Base-by-base conservation (phyloP, 2,888 invertebrate species). In the Cylindroiulus punctatus region DNA sequence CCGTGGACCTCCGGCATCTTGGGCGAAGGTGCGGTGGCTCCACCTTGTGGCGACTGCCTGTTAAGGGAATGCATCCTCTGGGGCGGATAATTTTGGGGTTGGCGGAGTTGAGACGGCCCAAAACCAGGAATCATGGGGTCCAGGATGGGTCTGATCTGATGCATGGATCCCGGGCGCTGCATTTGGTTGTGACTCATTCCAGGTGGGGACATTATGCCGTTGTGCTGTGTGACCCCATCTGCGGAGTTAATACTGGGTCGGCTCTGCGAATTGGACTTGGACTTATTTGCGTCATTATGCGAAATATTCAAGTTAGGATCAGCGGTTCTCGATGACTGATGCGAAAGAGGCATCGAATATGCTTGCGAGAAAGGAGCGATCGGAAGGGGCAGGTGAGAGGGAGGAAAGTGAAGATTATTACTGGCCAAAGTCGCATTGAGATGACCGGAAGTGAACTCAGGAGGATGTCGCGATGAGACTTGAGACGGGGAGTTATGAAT, bases 41-140 rank as follows among this genome's bases (percentile, higher is more conserved):
- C 47, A 36, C 42, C 82, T 14, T 84, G 83, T 5, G 86, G 84
- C 47, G 86, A 84, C 19, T 86, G 86, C 14, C 76, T 36, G 36
- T 84, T 83, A 10, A 86, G 22, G 22, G 86, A 30, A 44, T 86
- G 86, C 19, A 86, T 83, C 36, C 86, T 36, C 40, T 83, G 86
- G 10, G 84, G 14, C 19, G 26, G n/a, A 30, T 83, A 36, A 5
- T 84, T 42, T 19, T 57, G 81, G 12, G 83, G n/a, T 36, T 30
- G 57, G 40, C 65, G 86, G 32, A 57, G 86, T 12, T 30, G 84
- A 10, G 40, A 52, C 5, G 84, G 57, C 12, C 44, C 84, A 1
- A 57, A n/a, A 10, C 84, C 84, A 0, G 84, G 22, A 26, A 84
- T 84, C 83, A 83, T 83, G 26, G 22, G 10, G 22, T 83, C 83